Evolutionary conservation across 2,113 vertebrate genomes (phyloP), one percentile per base, ranked within the genome.

Genomic region (Clarias macrocephalus): DNA sequence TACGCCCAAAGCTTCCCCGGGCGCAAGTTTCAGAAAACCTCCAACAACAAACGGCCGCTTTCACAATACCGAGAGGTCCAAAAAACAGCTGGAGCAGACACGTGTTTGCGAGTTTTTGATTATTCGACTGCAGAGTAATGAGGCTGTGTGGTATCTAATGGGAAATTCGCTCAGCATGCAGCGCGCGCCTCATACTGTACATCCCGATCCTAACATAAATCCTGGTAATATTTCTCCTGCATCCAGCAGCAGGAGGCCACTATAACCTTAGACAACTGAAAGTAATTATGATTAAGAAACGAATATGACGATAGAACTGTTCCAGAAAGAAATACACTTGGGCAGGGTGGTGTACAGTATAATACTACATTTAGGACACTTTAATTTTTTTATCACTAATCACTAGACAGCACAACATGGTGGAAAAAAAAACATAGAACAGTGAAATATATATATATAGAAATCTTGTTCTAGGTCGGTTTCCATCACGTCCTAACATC

Each of bases 1-100:
- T 90, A 88, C 90, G 25, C 92, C 89, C 91, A 93, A 94, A 94
- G 92, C 92, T 89, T 92, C 89, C 89, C 92, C 94, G 93, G 93
- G 94, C 91, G 91, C 93, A 91, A 89, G 88, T 90, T 91, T 90
- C 28, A 57, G 54, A 57, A 57, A 57, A n/a, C 15, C 75, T 92
- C 89, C 86, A 56, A 89, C 91, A 88, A 63, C 42, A 66, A 12
- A 1, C 56, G 48, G 52, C 30, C 85, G 59, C 56, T 68, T 65
- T 68, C 76, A 65, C 66, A 72, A 75, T 9, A 48, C 73, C 63
- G 8, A 75, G 42, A 87, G 66, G 72, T 54, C 76, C 60, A 54
- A 59, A 66, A 48, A 85, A 73, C 75, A 82, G 88, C 82, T 87
- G 81, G 63, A 62, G 25, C 62, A 62, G 65, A 70, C 57, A 42